A percentile compares a stretch with the other conserved stretches of the same genome.
Evolutionary conservation across 2,797 vertebrate species (phyloP).

Genomic region (Cheirogaleus major): DNA sequence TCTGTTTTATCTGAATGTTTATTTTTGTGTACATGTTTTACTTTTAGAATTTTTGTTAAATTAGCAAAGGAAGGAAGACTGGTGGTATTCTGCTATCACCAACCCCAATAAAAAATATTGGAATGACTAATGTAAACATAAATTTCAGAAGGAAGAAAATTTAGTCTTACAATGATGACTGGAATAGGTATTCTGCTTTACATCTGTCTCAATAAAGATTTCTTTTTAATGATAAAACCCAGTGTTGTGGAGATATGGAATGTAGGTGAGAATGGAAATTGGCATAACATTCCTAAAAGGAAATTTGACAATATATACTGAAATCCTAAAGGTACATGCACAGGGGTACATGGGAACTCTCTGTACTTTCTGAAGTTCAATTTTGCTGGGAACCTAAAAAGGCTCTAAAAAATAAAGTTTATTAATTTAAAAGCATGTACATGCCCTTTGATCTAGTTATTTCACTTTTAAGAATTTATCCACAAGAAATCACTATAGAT

Average conservation of each 20-base stretch:
- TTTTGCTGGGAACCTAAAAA: neutral
- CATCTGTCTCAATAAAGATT: neutral
- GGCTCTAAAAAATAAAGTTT: neutral
- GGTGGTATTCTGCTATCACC: neutral
- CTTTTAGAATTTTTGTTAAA: slow-evolving; percentile 9
- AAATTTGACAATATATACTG: neutral
- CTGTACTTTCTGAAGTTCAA: neutral
- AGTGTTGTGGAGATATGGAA: neutral
- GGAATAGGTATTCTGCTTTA: neutral
- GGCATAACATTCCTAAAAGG: neutral
- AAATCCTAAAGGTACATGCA: neutral
- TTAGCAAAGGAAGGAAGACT: neutral
- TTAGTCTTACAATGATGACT: neutral
- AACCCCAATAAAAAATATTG: neutral
- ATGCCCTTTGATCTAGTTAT: neutral
- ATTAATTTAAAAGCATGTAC: neutral
- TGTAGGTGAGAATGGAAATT: neutral
- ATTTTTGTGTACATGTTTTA: neutral
- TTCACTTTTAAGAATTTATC: neutral
- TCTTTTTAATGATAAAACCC: neutral
- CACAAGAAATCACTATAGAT: neutral
- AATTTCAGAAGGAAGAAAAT: neutral
- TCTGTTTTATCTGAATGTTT: neutral
- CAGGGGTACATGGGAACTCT: neutral
- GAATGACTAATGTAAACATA: neutral